These are phyloP conservation scores for Apomyelois bistriatella DNA, from an alignment of 2,888 invertebrate genomes.

Conservation along the genomic window DNA sequence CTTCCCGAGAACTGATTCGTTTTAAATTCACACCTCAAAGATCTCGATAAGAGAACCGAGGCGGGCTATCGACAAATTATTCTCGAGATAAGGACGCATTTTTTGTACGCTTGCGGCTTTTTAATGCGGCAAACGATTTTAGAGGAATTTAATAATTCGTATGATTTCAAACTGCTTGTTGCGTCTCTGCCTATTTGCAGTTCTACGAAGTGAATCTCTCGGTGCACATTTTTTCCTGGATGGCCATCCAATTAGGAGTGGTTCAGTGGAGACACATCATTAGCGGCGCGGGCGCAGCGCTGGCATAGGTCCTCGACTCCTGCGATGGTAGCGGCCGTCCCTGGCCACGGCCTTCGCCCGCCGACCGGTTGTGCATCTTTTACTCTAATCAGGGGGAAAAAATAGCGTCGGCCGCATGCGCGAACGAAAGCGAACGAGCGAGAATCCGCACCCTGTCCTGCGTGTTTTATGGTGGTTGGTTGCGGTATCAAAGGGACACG, in stretches of 20 bases:
- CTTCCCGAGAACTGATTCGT: slow-evolving; percentile 43
- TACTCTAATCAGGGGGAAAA: slow-evolving; percentile 75
- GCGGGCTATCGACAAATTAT: slow-evolving; percentile 50
- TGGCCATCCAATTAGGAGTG: slow-evolving; percentile 72
- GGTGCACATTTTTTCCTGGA: slow-evolving; percentile 63
- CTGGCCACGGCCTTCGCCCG: slow-evolving; percentile 68
- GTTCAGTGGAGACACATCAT: slow-evolving; percentile 69
- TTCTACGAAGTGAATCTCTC: slow-evolving; percentile 43
- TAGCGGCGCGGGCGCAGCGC: slow-evolving; percentile 40
- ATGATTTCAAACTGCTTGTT: slow-evolving; percentile 39
- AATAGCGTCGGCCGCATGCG: slow-evolving; percentile 59
- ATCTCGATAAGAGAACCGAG: slow-evolving; percentile 54
- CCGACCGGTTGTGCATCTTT: slow-evolving; percentile 76
- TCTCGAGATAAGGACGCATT: slow-evolving; percentile 42
- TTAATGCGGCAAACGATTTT: slow-evolving; percentile 40
- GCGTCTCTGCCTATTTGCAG: slow-evolving; percentile 46
- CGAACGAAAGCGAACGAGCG: slow-evolving; percentile 70
- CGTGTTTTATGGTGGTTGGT: slow-evolving; percentile 69
- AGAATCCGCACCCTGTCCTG: slow-evolving; percentile 53
- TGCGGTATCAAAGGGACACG: slow-evolving; percentile 51
- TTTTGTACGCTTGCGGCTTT: slow-evolving; percentile 35
- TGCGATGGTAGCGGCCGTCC: slow-evolving; percentile 38
- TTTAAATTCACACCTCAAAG: slow-evolving; percentile 59
- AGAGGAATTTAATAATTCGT: slow-evolving; percentile 47
- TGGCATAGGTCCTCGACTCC: slow-evolving; percentile 40